Conservation (phyloP, 1,140 invertebrate species). For the Ylistrum balloti region DNA sequence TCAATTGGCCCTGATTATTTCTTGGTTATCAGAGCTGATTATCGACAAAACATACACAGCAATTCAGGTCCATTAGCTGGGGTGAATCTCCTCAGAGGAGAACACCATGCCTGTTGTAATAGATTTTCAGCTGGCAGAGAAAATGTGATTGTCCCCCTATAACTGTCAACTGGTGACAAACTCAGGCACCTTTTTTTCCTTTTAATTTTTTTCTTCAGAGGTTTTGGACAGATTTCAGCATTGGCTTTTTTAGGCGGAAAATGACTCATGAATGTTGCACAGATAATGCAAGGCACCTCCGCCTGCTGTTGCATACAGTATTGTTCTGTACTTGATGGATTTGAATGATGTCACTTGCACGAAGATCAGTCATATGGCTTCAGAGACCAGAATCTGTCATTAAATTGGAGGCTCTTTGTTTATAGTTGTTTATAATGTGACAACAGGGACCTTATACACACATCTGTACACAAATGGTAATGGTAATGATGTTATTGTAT, state of each 20-base stretch:
- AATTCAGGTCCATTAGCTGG: background rate
- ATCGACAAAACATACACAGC: slow-evolving; percentile 34
- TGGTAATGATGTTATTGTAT: no score
- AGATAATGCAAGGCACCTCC: background rate
- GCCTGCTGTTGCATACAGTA: background rate
- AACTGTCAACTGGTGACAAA: slow-evolving; percentile 31
- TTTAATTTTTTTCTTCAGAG: background rate
- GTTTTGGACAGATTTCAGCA: background rate
- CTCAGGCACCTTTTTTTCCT: background rate
- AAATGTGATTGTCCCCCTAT: slow-evolving; percentile 27
- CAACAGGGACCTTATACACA: no score
- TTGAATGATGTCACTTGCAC: slow-evolving; percentile 20
- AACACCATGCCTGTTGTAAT: background rate
- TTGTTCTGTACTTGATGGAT: slow-evolving; percentile 4
- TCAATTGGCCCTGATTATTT: background rate
- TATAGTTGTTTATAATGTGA: background rate
- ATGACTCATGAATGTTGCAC: slow-evolving; percentile 12
- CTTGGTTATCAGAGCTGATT: background rate
- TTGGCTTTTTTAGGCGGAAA: background rate
- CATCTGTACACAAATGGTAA: no score
- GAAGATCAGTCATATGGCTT: background rate
- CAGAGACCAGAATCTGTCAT: background rate
- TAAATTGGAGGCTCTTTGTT: background rate
- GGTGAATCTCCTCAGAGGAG: slow-evolving; percentile 21
- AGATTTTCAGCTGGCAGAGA: slow-evolving; percentile 26